Evolutionary conservation across 1,140 invertebrate species (phyloP), one percentile per base, ranked within the genome.

Genomic region (Ceratitis capitata): DNA sequence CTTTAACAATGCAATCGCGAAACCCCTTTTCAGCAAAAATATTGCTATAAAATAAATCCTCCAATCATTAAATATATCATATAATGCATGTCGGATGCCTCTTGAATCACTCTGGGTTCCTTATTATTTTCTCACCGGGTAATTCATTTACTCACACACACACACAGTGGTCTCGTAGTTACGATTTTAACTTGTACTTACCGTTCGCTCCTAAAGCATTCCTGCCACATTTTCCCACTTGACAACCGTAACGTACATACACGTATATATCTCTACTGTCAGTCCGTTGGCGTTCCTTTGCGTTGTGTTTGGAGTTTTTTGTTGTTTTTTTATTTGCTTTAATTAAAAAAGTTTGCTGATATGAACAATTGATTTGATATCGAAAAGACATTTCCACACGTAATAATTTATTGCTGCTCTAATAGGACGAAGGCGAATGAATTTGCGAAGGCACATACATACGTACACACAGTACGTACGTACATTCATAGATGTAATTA

Each of bases 291-390:
- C 69, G 39, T 78, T 45, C 39, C 39, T 78, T 78, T 78, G 42
- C 35, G 10, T 78, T 45, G 69, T 78, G 19, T 78, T n/a, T 39
- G n/a, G 3, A 42, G 10, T 78, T n/a, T n/a, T 56, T 56, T 23
- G 51, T 56, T 78, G 26, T 83, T 83, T 53, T 47, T 4, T 32
- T 53, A 35, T 56, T 83, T 83, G 45, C n/a, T 83, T 83, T 83
- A 83, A 83, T 83, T 83, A 83, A 83, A 83, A 83, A 83, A 83
- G 49, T 83, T 83, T 29, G 26, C 47, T 32, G 82, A 83, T 83
- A 58, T 58, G 82, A 83, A 83, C 82, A 83, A 83, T 83, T 83
- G 82, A 56, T 83, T 51, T 35, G 29, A 53, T 83, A 83, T 83
- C 82, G 69, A 23, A 83, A 83, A 51, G 45, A 83, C 49, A 83